Evolutionary conservation across 1,140 invertebrate genomes (phyloP).

Genomic region (Cotesia vestalis): DNA sequence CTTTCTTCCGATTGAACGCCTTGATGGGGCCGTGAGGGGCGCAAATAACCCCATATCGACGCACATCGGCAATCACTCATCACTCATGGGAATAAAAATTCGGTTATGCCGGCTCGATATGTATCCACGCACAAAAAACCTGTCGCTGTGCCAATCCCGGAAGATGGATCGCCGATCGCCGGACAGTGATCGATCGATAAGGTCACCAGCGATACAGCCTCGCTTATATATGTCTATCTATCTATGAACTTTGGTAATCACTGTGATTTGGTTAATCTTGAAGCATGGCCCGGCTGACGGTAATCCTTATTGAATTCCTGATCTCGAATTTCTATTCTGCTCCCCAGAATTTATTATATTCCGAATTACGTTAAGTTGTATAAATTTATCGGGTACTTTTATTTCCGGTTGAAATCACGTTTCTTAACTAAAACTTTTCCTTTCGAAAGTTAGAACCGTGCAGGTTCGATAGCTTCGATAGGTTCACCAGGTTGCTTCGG

Average conservation of each 20-base stretch:
- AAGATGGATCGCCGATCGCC: conserved; percentile 10
- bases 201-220: neutral
- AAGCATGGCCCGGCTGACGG: too few species aligned
- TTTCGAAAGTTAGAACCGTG: conserved; percentile 40
- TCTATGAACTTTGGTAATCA: too few species aligned
- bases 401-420: conserved; percentile 52
- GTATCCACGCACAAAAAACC: conserved; percentile 3
- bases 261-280: neutral
- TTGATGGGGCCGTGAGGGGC: neutral
- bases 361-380: too few species aligned
- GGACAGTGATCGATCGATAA: conserved; percentile 30
- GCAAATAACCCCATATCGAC: conserved; percentile 48
- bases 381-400: neutral
- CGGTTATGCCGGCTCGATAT: neutral
- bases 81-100: conserved; percentile 37
- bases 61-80: conserved; percentile 39
- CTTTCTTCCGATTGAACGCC: conserved; percentile 23
- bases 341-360: conserved; percentile 9
- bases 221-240: conserved; percentile 3
- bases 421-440: conserved; percentile 47
- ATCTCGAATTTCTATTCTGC: neutral
- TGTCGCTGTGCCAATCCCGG: conserved; percentile 6
- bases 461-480: neutral
- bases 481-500: conserved; percentile 23
- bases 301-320: conserved; percentile 20